Evolutionary conservation across 2,797 vertebrate species (phyloP), one percentile per base, ranked within the genome.

Genomic region (Scyliorhinus canicula): DNA sequence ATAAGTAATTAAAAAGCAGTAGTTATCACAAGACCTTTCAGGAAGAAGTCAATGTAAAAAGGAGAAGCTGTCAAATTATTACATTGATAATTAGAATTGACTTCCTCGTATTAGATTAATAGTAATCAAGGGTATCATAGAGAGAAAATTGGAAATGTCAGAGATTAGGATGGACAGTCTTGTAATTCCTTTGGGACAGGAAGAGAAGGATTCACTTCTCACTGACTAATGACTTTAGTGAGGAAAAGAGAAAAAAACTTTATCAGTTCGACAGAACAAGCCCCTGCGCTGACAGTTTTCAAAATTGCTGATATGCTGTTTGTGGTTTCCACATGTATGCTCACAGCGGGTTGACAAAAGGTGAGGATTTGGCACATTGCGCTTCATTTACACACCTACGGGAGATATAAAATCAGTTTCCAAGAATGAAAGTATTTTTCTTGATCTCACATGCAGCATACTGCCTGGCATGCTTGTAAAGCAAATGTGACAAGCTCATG

Each of bases 121-220:
- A 19, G 93, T 52, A 94, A 71, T 31, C 67, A 94, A 28, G 67
- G 16, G 44, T 74, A 40, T 71, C 52, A 71, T 35, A 74, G 93
- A 71, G 28, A 74, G 93, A 94, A 71, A 74, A 69, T 94, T 50
- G 47, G 52, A 71, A 55, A 74, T 94, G 67, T 94, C 93, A 94
- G 24, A 12, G 44, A 93, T 69, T 50, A 52, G 93, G 67, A 31
- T 94, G 93, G 47, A 94, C 28, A 50, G 26, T 31, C 47, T 71
- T 31, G 47, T 94, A 71, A 35, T 74, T 71, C 50, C 28, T 74
- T 52, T 94, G 47, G 47, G 28, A 52, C 47, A 71, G 65, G 67
- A 94, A 69, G 21, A 71, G 44, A 4, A n/a, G 31, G 40, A 50
- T 21, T 71, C 65, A 71, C 93, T 47, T 50, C 14, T 71, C 16